Base-by-base conservation (phyloP, 2,113 vertebrate genomes). In the Aptenodytes patagonicus region DNA sequence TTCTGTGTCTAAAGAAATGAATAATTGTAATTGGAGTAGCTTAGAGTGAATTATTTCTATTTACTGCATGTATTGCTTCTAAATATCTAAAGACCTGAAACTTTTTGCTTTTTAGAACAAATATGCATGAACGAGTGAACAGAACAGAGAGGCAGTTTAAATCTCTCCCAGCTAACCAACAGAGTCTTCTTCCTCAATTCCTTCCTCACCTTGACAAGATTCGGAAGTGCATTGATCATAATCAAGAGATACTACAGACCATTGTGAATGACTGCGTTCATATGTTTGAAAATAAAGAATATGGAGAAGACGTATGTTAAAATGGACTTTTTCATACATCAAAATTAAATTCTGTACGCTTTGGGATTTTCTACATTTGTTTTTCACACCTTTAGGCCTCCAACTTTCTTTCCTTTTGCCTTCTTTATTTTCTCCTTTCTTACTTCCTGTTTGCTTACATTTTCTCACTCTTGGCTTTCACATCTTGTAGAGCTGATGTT, bases 231-330 rank as follows among this genome's bases (percentile, higher is more conserved):
- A 98, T 99, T 58, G 99, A 99, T 96, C 98, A 99, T 98, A 99
- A 99, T 98, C 99, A 99, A 92, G 98, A 99, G 85, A 98, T 99
- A 65, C 97, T 99, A 55, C 98, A 99, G 94, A 99, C 98, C 96
- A 98, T 99, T 93, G 98, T 99, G 92, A 98, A 99, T 96, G 99
- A 99, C 98, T 99, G 99, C 98, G 96, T 98, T 92, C 98, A 99
- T 98, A 99, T 99, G 99, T 99, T 99, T 98, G 99, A 99, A 98
- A 99, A 99, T 97, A 99, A 99, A 96, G 99, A 99, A 94, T 99
- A 99, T 83, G 99, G 98, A 86, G 98, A 99, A 97, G 98, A 99
- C 90, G 99, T 99, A 98, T 98, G 99, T 97, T 90, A 96, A 95
- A 95, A 69, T 86, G 52, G 70, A 84, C 25, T 90, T 97, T 93